Evolutionary conservation across 2,797 vertebrate genomes (phyloP).

Genomic region (Microchirus variegatus): DNA sequence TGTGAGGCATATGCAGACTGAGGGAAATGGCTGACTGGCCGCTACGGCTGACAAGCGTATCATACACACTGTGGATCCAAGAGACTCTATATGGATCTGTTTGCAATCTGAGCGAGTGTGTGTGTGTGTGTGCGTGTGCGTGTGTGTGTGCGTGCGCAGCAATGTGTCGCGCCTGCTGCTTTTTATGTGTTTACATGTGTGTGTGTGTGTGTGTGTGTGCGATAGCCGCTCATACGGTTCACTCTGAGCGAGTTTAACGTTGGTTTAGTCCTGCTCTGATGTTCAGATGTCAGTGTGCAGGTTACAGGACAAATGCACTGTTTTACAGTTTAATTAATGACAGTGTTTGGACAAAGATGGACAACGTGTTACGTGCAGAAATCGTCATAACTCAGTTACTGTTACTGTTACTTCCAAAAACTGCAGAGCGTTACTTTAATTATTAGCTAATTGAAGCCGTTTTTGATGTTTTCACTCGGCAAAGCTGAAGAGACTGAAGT

Average conservation of each 20-base stretch:
- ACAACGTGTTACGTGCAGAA: slow-evolving; percentile 5
- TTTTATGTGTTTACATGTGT: slow-evolving; percentile 63
- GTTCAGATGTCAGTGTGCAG: slow-evolving; percentile 29
- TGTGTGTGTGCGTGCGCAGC: too few species aligned
- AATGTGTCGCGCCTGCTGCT: slow-evolving; percentile 65
- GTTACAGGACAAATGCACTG: neutral
- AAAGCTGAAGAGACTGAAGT: too few species aligned
- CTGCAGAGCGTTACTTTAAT: too few species aligned
- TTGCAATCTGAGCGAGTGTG: slow-evolving; percentile 60
- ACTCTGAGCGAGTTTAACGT: slow-evolving; percentile 38
- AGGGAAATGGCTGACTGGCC: slow-evolving; percentile 60
- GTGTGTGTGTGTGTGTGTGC: slow-evolving; percentile 59
- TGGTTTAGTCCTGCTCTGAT: slow-evolving; percentile 35
- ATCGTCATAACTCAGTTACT: too few species aligned
- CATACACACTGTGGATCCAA: slow-evolving; percentile 54
- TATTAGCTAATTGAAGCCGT: too few species aligned
- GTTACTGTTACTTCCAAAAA: too few species aligned
- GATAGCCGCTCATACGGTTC: slow-evolving; percentile 46
- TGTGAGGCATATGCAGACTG: slow-evolving; percentile 62
- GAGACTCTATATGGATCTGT: slow-evolving; percentile 62
- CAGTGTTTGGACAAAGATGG: slow-evolving; percentile 4
- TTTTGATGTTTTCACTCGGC: too few species aligned
- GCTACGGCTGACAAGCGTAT: slow-evolving; percentile 58
- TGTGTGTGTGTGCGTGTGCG: too few species aligned
- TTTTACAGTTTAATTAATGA: slow-evolving; percentile 7